Evolutionary conservation across 2,797 vertebrate genomes (phyloP).

Genomic region (Xiphophorus birchmanni): DNA sequence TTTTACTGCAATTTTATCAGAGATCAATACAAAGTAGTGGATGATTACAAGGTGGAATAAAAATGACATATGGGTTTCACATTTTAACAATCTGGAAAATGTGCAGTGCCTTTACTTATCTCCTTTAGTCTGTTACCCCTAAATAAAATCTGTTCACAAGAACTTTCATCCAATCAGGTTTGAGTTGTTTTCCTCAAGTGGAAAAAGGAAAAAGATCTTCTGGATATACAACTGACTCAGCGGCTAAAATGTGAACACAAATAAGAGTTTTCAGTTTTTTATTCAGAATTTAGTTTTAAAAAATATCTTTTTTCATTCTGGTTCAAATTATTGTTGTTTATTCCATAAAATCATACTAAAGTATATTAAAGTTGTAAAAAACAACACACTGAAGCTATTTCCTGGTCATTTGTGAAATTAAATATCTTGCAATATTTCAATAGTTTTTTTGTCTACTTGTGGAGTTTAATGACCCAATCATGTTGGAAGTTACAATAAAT

Average conservation of each 20-base stretch:
- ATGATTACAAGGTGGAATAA: not conserved
- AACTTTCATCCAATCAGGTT: not conserved
- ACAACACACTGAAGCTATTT: not conserved
- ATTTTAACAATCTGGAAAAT: not conserved
- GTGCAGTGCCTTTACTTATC: not conserved
- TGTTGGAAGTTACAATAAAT: conserved; percentile 35
- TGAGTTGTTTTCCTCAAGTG: not conserved
- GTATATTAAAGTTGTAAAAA: not conserved
- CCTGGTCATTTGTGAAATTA: not conserved
- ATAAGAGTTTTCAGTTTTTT: not conserved
- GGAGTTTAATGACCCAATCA: conserved; percentile 12
- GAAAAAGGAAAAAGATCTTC: not conserved
- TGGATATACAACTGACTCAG: not conserved
- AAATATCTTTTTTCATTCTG: not conserved
- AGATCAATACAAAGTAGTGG: not conserved
- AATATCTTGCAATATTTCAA: conserved; percentile 7
- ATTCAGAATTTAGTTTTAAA: not conserved
- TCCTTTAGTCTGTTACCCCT: not conserved
- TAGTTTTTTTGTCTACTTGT: conserved; percentile 14
- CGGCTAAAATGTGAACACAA: not conserved
- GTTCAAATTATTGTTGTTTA: not conserved
- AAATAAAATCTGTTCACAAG: not conserved
- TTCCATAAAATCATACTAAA: not conserved
- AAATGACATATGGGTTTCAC: not conserved
- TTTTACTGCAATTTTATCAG: not conserved